Percentiles rank a stretch among this genome's conserved stretches.
Evolutionary conservation across 2,797 vertebrate species (phyloP).

Genomic region (Dermochelys coriacea): DNA sequence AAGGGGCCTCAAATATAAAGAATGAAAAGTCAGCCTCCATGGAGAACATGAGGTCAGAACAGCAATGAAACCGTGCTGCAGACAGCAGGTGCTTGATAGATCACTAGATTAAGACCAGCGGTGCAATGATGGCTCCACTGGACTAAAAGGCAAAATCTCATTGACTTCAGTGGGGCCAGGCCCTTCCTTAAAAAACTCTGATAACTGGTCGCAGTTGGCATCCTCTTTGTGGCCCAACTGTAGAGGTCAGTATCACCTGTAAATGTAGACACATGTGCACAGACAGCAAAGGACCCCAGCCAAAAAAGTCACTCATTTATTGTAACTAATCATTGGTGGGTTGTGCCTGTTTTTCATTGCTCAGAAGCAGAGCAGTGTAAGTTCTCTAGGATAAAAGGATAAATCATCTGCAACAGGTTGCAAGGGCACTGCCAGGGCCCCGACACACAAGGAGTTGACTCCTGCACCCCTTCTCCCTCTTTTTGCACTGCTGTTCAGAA

Average conservation of each 20-base stretch:
- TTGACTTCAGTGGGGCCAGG: neutral
- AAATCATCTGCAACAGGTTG: too few relatives aligned
- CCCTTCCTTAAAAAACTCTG: neutral
- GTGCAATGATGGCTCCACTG: neutral
- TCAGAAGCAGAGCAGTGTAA: neutral
- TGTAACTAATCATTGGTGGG: neutral
- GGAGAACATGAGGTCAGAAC: neutral
- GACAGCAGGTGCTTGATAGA: neutral
- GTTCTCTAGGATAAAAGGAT: neutral
- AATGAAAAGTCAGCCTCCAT: neutral
- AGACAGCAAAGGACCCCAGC: neutral
- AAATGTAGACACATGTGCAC: neutral
- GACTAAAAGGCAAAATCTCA: neutral
- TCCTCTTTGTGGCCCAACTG: neutral
- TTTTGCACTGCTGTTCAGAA: neutral
- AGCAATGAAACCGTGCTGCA: neutral
- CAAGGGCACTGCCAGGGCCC: neutral
- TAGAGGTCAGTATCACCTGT: neutral
- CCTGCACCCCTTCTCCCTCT: neutral
- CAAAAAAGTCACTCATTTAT: neutral
- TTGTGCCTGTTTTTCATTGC: neutral
- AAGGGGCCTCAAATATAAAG: neutral
- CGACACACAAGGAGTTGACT: neutral
- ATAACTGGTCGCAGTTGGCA: neutral
- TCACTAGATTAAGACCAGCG: neutral